These are phyloP conservation scores for Mimachlamys varia DNA, from an alignment of 2,888 invertebrate species.

Conservation along the genomic window DNA sequence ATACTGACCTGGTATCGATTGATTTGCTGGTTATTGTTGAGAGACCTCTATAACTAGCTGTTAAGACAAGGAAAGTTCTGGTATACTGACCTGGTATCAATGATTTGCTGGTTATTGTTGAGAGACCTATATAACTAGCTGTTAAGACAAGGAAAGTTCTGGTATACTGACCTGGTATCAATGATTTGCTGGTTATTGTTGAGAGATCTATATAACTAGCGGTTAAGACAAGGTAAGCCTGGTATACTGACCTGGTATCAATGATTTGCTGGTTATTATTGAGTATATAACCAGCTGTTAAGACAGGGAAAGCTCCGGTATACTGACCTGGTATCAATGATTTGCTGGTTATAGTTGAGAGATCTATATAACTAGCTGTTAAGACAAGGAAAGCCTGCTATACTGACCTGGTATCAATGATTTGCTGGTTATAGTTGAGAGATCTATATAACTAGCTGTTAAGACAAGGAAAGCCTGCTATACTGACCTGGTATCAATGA, in stretches of 20 bases:
- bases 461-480: too few relatives aligned
- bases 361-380: conserved; percentile 66
- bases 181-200: conserved; percentile 60
- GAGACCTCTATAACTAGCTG: conserved; percentile 67
- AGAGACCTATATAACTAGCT: conserved; percentile 78
- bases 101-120: conserved; percentile 59
- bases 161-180: conserved; percentile 54
- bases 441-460: conserved; percentile 66
- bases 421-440: conserved; percentile 74
- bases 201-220: conserved; percentile 78
- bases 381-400: too few relatives aligned
- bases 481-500: conserved; percentile 58
- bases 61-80: too few relatives aligned
- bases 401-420: conserved; percentile 58
- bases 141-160: too few relatives aligned
- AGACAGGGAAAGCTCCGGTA: too few relatives aligned
- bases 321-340: conserved; percentile 58
- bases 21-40: conserved; percentile 73
- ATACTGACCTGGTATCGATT: conserved; percentile 58
- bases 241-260: conserved; percentile 54
- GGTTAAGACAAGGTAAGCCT: too few relatives aligned
- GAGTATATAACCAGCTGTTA: conserved; percentile 68
- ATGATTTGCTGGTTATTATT: conserved; percentile 60
- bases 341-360: conserved; percentile 74
- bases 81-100: conserved; percentile 56